Evolutionary conservation across 2,113 vertebrate species (phyloP).

Genomic region (Centropristis striata): DNA sequence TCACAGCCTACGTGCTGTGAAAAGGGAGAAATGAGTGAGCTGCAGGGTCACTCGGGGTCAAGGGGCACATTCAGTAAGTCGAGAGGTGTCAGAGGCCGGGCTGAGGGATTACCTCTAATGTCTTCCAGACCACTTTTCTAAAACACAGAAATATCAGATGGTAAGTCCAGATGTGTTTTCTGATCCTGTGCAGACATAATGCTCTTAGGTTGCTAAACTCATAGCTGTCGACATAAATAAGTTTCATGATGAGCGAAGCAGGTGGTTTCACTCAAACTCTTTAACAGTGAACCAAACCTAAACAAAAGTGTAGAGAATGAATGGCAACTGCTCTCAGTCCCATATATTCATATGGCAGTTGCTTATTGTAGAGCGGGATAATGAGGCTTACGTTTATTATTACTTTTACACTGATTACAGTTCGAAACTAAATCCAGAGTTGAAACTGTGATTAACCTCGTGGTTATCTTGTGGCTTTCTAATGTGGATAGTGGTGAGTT

Average conservation of each 20-base stretch:
- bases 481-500: neutral
- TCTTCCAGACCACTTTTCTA: slow-evolving; percentile 74
- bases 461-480: slow-evolving; percentile 7
- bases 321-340: slow-evolving; percentile 39
- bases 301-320: slow-evolving; percentile 59
- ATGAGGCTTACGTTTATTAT: slow-evolving; percentile 62
- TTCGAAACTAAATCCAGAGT: slow-evolving; percentile 26
- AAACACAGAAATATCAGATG: slow-evolving; percentile 77
- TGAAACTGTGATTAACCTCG: slow-evolving; percentile 24
- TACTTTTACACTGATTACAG: slow-evolving; percentile 52
- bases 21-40: slow-evolving; percentile 55
- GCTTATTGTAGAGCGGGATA: slow-evolving; percentile 61
- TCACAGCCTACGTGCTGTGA: slow-evolving; percentile 96
- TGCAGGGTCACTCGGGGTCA: slow-evolving; percentile 50
- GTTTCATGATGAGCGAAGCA: slow-evolving; percentile 76
- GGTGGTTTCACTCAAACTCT: slow-evolving; percentile 75
- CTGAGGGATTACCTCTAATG: slow-evolving; percentile 73
- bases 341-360: slow-evolving; percentile 55
- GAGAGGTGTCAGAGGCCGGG: slow-evolving; percentile 71
- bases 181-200: slow-evolving; percentile 75
- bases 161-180: slow-evolving; percentile 76
- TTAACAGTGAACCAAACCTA: slow-evolving; percentile 67
- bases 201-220: slow-evolving; percentile 75
- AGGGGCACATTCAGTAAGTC: slow-evolving; percentile 61
- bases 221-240: slow-evolving; percentile 75